These are phyloP conservation scores for Varanus komodoensis DNA, from an alignment of 2,113 vertebrate genomes.

Conservation along the genomic window DNA sequence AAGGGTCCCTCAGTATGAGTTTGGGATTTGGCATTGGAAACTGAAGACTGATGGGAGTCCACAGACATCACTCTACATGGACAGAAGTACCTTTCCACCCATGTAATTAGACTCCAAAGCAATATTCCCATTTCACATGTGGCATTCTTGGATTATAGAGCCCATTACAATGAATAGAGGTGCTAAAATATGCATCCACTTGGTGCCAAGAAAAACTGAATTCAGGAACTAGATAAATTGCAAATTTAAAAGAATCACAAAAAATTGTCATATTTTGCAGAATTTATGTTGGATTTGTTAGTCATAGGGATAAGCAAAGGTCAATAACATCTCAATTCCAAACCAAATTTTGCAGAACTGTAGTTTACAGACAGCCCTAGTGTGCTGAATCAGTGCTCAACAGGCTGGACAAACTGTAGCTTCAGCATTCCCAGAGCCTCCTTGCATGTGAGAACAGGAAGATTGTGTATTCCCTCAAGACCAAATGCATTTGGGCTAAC, in stretches of 20 bases:
- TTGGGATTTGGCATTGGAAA: background rate
- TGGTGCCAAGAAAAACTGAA: background rate
- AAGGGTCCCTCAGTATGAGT: background rate
- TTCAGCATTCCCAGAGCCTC: background rate
- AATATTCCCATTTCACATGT: background rate
- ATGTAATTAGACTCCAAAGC: background rate
- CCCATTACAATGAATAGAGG: background rate
- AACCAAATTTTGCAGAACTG: background rate
- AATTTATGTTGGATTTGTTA: background rate
- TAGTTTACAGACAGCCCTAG: background rate
- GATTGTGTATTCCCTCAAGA: background rate
- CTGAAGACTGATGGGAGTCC: background rate
- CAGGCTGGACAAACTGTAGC: background rate
- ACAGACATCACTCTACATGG: no score
- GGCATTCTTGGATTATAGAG: background rate
- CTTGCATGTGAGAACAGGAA: background rate
- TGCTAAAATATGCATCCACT: background rate
- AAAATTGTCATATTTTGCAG: background rate
- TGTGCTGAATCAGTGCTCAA: background rate
- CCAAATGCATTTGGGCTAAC: no score
- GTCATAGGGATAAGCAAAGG: background rate
- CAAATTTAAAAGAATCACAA: background rate
- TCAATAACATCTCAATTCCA: background rate
- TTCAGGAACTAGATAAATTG: background rate
- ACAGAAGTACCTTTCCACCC: no score